Conservation (phyloP, 2,113 vertebrate species). For the Hemiprocne comata region DNA sequence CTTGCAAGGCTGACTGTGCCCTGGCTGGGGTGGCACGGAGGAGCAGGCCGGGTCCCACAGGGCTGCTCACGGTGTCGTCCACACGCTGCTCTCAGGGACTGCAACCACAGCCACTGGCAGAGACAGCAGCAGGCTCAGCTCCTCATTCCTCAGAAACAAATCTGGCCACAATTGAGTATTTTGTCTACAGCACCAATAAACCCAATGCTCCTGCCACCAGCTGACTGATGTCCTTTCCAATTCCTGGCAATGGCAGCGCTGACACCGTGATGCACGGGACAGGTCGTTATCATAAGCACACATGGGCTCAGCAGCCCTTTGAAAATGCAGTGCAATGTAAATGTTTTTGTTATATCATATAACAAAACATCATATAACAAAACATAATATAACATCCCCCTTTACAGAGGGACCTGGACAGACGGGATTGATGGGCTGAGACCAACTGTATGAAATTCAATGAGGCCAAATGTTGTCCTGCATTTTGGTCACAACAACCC, state of each 20-base stretch:
- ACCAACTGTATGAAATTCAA: too few relatives aligned
- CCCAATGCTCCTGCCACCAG: neutral
- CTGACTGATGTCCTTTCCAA: neutral
- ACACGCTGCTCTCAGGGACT: rapidly evolving
- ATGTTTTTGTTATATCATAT: neutral
- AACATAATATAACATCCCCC: too few relatives aligned
- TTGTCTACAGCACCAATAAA: neutral
- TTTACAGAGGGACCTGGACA: too few relatives aligned
- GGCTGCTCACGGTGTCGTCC: neutral
- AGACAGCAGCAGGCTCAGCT: neutral
- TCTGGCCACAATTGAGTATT: neutral
- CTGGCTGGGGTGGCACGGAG: too few relatives aligned
- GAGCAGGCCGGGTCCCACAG: neutral
- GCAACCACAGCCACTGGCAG: neutral
- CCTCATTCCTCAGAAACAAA: neutral
- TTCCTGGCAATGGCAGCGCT: neutral
- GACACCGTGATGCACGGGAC: neutral
- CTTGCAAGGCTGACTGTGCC: neutral
- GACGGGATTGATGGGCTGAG: too few relatives aligned
- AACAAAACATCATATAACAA: too few relatives aligned
- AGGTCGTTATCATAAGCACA: neutral
- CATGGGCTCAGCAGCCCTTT: neutral
- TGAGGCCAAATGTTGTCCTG: too few relatives aligned
- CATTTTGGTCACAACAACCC: too few relatives aligned
- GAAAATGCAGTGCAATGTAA: neutral